Evolutionary conservation across 2,113 vertebrate genomes (phyloP).

Genomic region (Catharus bicknelli): DNA sequence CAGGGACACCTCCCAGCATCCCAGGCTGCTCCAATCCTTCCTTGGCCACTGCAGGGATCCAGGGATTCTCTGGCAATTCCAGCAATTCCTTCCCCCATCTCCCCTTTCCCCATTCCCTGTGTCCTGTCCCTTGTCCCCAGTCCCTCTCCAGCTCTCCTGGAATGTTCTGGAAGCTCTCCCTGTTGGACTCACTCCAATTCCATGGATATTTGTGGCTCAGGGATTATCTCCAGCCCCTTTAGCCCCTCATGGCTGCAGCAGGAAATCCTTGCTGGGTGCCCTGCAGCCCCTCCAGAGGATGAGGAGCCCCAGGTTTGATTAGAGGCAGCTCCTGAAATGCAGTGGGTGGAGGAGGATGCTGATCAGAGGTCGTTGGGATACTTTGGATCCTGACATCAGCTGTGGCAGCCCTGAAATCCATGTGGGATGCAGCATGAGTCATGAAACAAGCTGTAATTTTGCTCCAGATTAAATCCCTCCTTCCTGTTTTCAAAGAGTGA

Average conservation of each 20-base stretch:
- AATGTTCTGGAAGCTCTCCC: too few species aligned
- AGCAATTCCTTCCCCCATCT: too few species aligned
- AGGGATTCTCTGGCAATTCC: too few species aligned
- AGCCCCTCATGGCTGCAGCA: accelerated
- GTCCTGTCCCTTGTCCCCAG: too few species aligned
- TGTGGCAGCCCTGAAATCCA: background rate
- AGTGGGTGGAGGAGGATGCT: background rate
- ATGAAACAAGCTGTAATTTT: constrained; percentile 6
- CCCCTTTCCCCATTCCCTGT: too few species aligned
- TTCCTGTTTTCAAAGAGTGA: constrained; percentile 17
- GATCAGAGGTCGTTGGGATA: background rate
- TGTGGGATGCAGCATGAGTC: background rate
- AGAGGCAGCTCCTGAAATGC: background rate
- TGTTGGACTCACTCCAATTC: too few species aligned
- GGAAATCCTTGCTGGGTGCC: background rate
- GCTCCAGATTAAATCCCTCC: background rate
- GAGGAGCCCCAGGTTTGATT: background rate
- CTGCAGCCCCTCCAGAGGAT: background rate
- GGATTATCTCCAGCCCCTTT: background rate
- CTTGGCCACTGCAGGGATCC: too few species aligned
- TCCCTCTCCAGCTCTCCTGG: too few species aligned
- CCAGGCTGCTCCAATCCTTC: too few species aligned
- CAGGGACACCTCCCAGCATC: too few species aligned
- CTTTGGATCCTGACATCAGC: background rate
- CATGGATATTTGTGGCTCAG: background rate